A percentile compares a stretch with the other conserved stretches of the same genome.
These are phyloP conservation scores for Sebastes umbrosus DNA, from an alignment of 2,797 vertebrate species.

Conservation along the genomic window DNA sequence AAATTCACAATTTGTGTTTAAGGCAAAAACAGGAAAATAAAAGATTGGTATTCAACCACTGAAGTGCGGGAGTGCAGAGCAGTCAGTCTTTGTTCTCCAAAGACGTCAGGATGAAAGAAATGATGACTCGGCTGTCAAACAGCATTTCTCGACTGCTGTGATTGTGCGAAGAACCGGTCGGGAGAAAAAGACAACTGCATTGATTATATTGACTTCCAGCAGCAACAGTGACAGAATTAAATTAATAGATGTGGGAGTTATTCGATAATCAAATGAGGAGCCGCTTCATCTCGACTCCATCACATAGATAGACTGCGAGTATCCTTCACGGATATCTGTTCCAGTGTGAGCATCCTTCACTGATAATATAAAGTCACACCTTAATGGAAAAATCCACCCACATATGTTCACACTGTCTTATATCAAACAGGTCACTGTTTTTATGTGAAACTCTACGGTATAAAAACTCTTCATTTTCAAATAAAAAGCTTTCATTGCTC, in stretches of 20 bases:
- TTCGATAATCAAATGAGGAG: slow-evolving; percentile 39
- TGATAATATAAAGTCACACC: not conserved
- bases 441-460: not conserved
- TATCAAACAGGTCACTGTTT: not conserved
- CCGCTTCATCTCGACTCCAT: slow-evolving; percentile 10
- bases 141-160: slow-evolving; percentile 22
- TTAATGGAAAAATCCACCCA: not conserved
- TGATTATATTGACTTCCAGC: slow-evolving; percentile 50
- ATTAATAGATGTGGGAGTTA: slow-evolving; percentile 30
- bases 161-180: slow-evolving; percentile 30
- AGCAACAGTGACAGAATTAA: slow-evolving; percentile 26
- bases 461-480: not conserved
- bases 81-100: slow-evolving; percentile 18
- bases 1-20: slow-evolving; percentile 13
- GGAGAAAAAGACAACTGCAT: slow-evolving; percentile 36
- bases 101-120: slow-evolving; percentile 48
- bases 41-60: slow-evolving; percentile 23
- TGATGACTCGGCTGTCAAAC: slow-evolving; percentile 50
- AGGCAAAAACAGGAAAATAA: slow-evolving; percentile 6
- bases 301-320: slow-evolving; percentile 2
- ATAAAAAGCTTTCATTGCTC: not conserved
- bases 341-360: not conserved
- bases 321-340: slow-evolving; percentile 1
- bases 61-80: slow-evolving; percentile 18
- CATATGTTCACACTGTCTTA: not conserved